Conservation (phyloP, 2,888 invertebrate genomes). For the Subacronicta megacephala region DNA sequence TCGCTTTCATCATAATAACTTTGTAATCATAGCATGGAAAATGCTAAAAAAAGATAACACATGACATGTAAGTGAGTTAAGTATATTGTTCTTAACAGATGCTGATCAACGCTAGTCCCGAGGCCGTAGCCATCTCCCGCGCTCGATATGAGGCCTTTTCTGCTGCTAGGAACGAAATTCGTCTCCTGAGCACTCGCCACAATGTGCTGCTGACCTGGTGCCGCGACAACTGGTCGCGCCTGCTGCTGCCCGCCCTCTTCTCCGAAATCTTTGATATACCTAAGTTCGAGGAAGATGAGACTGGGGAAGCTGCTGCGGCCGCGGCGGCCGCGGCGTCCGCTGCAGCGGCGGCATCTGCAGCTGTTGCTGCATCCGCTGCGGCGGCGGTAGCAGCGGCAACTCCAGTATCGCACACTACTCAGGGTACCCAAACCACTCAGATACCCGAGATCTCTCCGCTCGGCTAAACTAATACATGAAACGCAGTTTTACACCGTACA, state of each 20-base stretch:
- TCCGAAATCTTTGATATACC: constrained; percentile 99
- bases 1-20: too few species aligned
- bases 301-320: constrained; percentile 51
- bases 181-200: constrained; percentile 95
- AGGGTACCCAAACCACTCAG: constrained; percentile 18
- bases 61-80: too few species aligned
- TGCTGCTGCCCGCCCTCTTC: constrained; percentile 97
- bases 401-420: constrained; percentile 1
- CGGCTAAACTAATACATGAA: constrained; percentile 11
- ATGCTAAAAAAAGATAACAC: too few species aligned
- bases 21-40: too few species aligned
- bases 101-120: constrained; percentile 15
- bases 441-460: constrained; percentile 4
- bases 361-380: background rate
- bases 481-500: background rate
- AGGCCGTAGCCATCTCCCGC: constrained; percentile 20
- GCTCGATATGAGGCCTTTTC: constrained; percentile 71
- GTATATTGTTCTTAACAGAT: constrained; percentile 22
- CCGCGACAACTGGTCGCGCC: constrained; percentile 95
- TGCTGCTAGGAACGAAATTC: constrained; percentile 90
- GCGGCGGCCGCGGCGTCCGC: constrained; percentile 3
- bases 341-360: background rate
- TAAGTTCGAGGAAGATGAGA: constrained; percentile 77
- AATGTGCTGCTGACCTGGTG: constrained; percentile 96
- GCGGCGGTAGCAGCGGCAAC: background rate